Percentiles rank a stretch among this genome's conserved stretches.
phyloP scores from a whole-genome alignment of 1,140 invertebrate genomes.

The Condylostylus longicornis region DNA sequence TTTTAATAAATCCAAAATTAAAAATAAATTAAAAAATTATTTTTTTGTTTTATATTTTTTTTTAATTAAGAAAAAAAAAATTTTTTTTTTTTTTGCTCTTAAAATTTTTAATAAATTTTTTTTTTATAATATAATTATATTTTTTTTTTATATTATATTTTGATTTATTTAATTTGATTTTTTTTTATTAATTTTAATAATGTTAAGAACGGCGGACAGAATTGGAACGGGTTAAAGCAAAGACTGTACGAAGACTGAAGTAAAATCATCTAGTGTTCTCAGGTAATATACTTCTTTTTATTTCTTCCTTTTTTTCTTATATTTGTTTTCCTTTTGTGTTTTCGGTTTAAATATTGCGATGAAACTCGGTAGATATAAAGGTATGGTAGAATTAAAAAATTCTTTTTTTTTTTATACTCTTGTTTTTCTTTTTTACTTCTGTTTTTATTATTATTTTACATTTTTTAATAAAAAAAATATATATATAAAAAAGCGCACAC shows the following conservation, averaged over 20 bases:
- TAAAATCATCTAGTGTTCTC: conserved; percentile 32
- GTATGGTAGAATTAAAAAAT: too few relatives aligned
- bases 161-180: conserved; percentile 5
- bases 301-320: too few relatives aligned
- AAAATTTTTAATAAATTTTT: conserved; percentile 10
- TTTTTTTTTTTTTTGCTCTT: conserved; percentile 1
- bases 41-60: conserved; percentile 3
- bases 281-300: conserved; percentile 33
- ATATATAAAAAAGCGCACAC: too few relatives aligned
- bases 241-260: conserved; percentile 35
- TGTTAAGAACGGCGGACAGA: conserved; percentile 28
- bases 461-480: too few relatives aligned
- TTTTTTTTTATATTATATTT: background rate
- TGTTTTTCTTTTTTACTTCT: too few relatives aligned
- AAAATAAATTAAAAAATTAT: background rate
- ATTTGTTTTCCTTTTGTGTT: too few relatives aligned
- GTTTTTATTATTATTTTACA: too few relatives aligned
- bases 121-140: conserved; percentile 3
- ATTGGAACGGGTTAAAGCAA: conserved; percentile 35
- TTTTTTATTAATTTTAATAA: conserved; percentile 10
- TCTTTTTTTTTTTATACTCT: too few relatives aligned
- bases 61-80: conserved; percentile 2
- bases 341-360: too few relatives aligned
- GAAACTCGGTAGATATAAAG: too few relatives aligned
- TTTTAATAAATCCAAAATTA: background rate